A percentile compares a stretch with the other conserved stretches of the same genome.
Evolutionary conservation across 2,113 vertebrate species (phyloP).

Genomic region (Pogonocichla stellata): DNA sequence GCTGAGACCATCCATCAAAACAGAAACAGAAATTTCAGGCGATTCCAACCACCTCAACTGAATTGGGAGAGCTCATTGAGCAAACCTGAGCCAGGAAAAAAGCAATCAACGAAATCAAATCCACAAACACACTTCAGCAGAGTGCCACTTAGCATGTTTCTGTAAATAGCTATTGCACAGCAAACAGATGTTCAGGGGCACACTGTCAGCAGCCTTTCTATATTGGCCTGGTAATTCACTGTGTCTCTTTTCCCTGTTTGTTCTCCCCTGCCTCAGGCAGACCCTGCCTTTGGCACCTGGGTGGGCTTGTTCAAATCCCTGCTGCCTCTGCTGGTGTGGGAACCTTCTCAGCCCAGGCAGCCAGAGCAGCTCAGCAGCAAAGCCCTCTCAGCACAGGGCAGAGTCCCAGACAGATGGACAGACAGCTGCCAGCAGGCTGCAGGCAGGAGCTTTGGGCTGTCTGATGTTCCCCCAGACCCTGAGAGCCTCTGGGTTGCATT

Average conservation of each 20-base stretch:
- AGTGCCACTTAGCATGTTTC: not conserved
- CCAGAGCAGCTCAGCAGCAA: not conserved
- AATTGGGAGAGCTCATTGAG: not conserved
- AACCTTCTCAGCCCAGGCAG: not conserved
- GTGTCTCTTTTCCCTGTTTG: not conserved
- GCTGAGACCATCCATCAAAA: not conserved
- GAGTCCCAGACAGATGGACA: not conserved
- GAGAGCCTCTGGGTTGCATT: not conserved
- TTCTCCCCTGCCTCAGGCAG: not conserved
- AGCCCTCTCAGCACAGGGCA: not conserved
- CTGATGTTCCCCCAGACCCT: not conserved
- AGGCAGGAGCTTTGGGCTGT: not conserved
- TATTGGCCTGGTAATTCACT: not conserved
- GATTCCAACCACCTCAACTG: not conserved
- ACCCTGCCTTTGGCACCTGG: not conserved
- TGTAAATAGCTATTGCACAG: not conserved
- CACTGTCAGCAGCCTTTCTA: not conserved
- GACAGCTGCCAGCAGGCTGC: not conserved
- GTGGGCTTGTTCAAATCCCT: not conserved
- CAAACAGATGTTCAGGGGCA: not conserved
- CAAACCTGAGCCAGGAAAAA: not conserved
- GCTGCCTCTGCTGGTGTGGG: not conserved
- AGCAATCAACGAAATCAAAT: constrained; percentile 4
- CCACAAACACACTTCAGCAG: constrained; percentile 20
- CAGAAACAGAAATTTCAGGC: not conserved